phyloP scores from a whole-genome alignment of 2,797 vertebrate species.

The Remorina albescens region DNA sequence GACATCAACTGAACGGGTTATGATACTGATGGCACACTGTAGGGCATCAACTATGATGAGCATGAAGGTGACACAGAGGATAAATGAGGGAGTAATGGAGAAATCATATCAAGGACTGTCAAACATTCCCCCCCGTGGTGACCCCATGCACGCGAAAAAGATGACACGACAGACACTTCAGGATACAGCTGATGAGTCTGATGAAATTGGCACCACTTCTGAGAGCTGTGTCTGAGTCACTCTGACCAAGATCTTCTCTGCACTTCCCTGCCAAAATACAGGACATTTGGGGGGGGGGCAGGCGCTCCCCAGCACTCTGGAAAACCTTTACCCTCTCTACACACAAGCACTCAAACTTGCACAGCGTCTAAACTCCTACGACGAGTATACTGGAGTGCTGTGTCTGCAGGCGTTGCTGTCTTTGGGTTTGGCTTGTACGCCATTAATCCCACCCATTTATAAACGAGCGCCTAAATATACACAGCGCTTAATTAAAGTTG shows the following conservation, averaged over 20 bases:
- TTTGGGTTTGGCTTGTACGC: constrained; percentile 55
- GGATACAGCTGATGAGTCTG: constrained; percentile 44
- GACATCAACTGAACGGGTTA: constrained; percentile 27
- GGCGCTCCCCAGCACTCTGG: constrained; percentile 55
- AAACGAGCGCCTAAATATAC: constrained; percentile 83
- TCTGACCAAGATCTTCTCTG: constrained; percentile 38
- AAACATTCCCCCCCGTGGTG: constrained; percentile 46
- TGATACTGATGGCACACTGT: constrained; percentile 25
- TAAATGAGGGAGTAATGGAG: constrained; percentile 53
- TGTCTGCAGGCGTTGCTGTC: constrained; percentile 62
- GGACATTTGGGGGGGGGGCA: constrained; percentile 47
- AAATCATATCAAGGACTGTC: constrained; percentile 60
- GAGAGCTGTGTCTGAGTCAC: constrained; percentile 46
- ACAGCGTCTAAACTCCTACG: constrained; percentile 22
- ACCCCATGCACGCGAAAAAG: constrained; percentile 47
- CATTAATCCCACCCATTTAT: constrained; percentile 81
- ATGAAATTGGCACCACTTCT: constrained; percentile 41
- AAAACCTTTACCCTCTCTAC: constrained; percentile 43
- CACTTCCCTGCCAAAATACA: constrained; percentile 47
- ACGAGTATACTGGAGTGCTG: constrained; percentile 32
- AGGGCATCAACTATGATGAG: constrained; percentile 49
- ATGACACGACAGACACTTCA: constrained; percentile 50
- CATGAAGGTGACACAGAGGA: constrained; percentile 51
- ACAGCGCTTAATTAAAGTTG: constrained; percentile 84
- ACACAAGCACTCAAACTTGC: constrained; percentile 11